phyloP scores from a whole-genome alignment of 2,888 invertebrate species.

The Stratiomys singularior region DNA sequence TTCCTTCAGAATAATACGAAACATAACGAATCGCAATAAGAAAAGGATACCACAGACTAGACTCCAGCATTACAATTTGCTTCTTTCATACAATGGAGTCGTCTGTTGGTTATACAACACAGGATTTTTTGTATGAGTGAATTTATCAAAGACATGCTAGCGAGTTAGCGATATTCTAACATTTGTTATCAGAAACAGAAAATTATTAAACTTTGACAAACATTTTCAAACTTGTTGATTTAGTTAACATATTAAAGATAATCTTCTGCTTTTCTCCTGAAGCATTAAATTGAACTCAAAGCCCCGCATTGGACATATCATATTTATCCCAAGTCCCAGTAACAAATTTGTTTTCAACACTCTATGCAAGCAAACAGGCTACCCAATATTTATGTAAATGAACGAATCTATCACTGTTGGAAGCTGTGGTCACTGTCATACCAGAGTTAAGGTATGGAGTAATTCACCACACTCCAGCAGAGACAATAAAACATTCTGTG shows the following conservation, averaged over 20 bases:
- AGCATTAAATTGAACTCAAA: no score
- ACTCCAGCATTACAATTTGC: background rate
- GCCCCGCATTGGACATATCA: no score
- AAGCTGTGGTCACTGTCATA: background rate
- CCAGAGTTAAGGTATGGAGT: background rate
- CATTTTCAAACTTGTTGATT: no score
- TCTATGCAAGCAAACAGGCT: background rate
- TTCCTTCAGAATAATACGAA: background rate
- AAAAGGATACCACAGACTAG: background rate
- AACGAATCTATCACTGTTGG: constrained; percentile 1
- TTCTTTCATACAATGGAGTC: background rate
- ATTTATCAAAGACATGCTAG: no score
- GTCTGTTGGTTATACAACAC: background rate
- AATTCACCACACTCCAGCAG: background rate
- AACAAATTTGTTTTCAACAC: no score
- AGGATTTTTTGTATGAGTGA: background rate
- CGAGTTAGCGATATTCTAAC: no score
- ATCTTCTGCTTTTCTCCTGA: no score
- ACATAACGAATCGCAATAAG: background rate
- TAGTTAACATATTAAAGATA: no score
- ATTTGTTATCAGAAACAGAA: no score
- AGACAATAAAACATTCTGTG: background rate
- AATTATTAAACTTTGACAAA: no score
- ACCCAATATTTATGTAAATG: background rate
- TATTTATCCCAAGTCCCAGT: no score